Conservation (phyloP, 2,888 invertebrate genomes). For the Mycalesis mineus region DNA sequence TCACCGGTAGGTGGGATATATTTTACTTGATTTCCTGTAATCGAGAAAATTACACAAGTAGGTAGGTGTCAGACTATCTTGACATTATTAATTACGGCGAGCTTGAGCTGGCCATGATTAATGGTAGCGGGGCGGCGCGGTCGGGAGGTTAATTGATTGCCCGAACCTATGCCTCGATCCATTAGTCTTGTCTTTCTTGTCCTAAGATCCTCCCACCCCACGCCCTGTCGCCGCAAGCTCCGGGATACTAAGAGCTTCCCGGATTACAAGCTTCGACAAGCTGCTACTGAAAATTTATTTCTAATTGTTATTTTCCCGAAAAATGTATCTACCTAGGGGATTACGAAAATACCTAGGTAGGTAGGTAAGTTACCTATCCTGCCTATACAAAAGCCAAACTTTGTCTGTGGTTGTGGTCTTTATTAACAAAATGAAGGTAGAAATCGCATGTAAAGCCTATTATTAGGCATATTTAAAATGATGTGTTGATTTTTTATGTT, state of each 20-base stretch:
- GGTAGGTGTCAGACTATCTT: conserved; percentile 20
- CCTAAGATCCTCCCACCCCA: neutral
- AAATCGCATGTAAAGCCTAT: too few species aligned
- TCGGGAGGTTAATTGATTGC: conserved; percentile 14
- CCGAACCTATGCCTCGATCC: conserved; percentile 4
- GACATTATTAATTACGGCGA: conserved; percentile 32
- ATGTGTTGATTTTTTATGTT: too few species aligned
- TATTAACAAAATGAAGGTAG: too few species aligned
- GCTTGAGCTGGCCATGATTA: conserved; percentile 32
- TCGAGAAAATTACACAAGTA: neutral
- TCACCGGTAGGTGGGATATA: too few species aligned
- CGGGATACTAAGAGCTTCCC: neutral
- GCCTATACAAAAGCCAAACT: too few species aligned
- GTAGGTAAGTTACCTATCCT: too few species aligned
- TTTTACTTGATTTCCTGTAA: neutral
- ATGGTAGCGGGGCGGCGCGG: conserved; percentile 26
- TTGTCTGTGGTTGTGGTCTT: too few species aligned
- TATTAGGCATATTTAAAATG: too few species aligned
- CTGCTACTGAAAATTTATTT: neutral
- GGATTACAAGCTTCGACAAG: neutral
- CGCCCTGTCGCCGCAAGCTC: too few species aligned
- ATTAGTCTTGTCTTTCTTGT: conserved; percentile 10
- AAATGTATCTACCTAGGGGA: too few species aligned
- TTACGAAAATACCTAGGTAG: too few species aligned
- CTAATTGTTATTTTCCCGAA: too few species aligned